Evolutionary conservation across 2,113 vertebrate species (phyloP).

Genomic region (Stigmatopora argus): DNA sequence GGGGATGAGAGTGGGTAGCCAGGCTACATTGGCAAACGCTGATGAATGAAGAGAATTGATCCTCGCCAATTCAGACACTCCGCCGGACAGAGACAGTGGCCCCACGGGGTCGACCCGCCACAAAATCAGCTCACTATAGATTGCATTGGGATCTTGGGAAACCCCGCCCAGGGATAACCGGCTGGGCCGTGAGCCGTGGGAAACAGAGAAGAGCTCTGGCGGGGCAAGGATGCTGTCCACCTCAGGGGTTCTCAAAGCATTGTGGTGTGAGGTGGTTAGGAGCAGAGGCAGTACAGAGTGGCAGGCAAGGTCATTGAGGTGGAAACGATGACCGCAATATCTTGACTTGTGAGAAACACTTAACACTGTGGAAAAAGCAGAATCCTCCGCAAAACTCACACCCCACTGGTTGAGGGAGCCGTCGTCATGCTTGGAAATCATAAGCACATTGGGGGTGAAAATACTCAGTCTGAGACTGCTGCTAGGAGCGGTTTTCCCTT

Average conservation of each 20-base stretch:
- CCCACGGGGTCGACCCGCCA: constrained; percentile 98
- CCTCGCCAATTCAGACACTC: constrained; percentile 93
- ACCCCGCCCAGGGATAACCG: constrained; percentile 54
- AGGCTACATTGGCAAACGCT: constrained; percentile 95
- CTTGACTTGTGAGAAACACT: constrained; percentile 95
- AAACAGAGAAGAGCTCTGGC: constrained; percentile 23
- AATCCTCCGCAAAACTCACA: constrained; percentile 95
- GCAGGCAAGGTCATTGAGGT: constrained; percentile 95
- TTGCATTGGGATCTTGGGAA: constrained; percentile 82
- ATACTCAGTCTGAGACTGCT: constrained; percentile 89
- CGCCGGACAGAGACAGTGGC: constrained; percentile 90
- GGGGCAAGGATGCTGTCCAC: constrained; percentile 49
- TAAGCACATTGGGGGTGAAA: constrained; percentile 94
- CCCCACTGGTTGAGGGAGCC: constrained; percentile 96
- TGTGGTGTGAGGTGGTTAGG: constrained; percentile 96
- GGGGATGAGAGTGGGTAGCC: constrained; percentile 93
- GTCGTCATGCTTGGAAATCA: constrained; percentile 97
- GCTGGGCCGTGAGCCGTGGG: constrained; percentile 53
- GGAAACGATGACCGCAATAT: constrained; percentile 97
- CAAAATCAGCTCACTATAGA: constrained; percentile 97
- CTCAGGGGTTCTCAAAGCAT: constrained; percentile 80
- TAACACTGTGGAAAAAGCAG: constrained; percentile 93
- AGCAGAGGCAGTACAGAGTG: constrained; percentile 92
- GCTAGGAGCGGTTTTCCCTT: constrained; percentile 52
- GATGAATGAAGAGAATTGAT: constrained; percentile 96